Evolutionary conservation across 2,888 invertebrate species (phyloP).

Genomic region (Tenthredo distinguenda): DNA sequence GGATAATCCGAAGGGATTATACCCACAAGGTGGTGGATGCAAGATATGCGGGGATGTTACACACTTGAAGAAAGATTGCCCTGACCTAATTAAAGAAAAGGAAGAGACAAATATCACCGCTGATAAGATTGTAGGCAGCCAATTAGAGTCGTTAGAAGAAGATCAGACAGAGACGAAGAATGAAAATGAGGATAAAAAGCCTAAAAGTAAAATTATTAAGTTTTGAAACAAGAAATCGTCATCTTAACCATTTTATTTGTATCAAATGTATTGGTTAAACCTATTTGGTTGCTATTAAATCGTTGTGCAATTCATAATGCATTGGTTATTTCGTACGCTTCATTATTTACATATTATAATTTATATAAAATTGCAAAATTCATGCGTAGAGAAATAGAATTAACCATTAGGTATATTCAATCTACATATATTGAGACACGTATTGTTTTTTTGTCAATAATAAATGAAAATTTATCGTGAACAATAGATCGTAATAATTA

Average conservation of each 20-base stretch:
- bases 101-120: slow-evolving; percentile 70
- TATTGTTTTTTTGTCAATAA: background rate
- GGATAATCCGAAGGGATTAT: slow-evolving; percentile 91
- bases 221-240: slow-evolving; percentile 62
- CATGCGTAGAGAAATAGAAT: background rate
- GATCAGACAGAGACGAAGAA: slow-evolving; percentile 53
- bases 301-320: background rate
- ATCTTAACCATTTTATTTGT: background rate
- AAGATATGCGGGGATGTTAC: slow-evolving; percentile 92
- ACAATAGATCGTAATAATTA: background rate
- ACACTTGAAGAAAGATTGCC: slow-evolving; percentile 91
- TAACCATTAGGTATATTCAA: background rate
- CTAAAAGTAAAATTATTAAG: slow-evolving; percentile 70
- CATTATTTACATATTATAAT: background rate
- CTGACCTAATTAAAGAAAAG: slow-evolving; percentile 79
- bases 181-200: slow-evolving; percentile 52
- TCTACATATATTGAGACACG: background rate
- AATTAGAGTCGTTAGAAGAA: slow-evolving; percentile 67
- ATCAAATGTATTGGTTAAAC: background rate
- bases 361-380: background rate
- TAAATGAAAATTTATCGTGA: background rate
- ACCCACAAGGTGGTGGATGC: slow-evolving; percentile 92
- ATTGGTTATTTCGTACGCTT: background rate
- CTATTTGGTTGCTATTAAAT: background rate
- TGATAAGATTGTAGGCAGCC: slow-evolving; percentile 63